Base-by-base conservation (phyloP, 2,888 invertebrate species). In the Scaptomyza flava region DNA sequence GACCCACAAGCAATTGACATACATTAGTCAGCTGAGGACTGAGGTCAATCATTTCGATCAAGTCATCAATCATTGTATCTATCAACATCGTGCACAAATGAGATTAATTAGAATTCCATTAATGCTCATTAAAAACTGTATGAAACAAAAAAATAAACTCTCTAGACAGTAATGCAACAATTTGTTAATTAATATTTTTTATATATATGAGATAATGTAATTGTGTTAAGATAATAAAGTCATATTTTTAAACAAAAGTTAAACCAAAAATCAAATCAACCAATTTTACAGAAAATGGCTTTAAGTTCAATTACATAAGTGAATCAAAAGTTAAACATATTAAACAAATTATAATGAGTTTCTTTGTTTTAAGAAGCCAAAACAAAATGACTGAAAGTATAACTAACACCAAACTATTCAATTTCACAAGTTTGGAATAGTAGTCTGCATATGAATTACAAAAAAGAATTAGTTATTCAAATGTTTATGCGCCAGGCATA, bases 11-110 rank as follows among this genome's bases (percentile, higher is more conserved):
- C 68, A 50, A 51, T 69, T 61, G 68, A 54, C 68, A 60, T 52
- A 36, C 33, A 59, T 72, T 33, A 41, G 43, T 53, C 62, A 57
- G 36, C 30, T 8, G 43, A 27, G 27, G 47, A 52, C 8, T 5
- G 3, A 30, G 23, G 68, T 74, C 53, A 47, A 57, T 74, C 61
- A 57, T 60, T 61, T n/a, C n/a, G n/a, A 27, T 34, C 14, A 27
- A 9, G 20, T 34, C 62, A 57, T 68, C 34, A 53, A 36, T 41
- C 36, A 52, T 30, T 41, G n/a, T 34, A 31, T 42, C 46, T 27
- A 45, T 46, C n/a, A 38, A n/a, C 11, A 27, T 20, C 9, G 14
- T 9, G 27, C 7, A 23, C n/a, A 33, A 23, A 33, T 23, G 38
- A 17, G 14, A 47, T 33, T 8, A n/a, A 47, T 62, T n/a, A 14